These are phyloP conservation scores for Myanophis thanlyinensis DNA, from an alignment of 2,113 vertebrate species.

Conservation along the genomic window DNA sequence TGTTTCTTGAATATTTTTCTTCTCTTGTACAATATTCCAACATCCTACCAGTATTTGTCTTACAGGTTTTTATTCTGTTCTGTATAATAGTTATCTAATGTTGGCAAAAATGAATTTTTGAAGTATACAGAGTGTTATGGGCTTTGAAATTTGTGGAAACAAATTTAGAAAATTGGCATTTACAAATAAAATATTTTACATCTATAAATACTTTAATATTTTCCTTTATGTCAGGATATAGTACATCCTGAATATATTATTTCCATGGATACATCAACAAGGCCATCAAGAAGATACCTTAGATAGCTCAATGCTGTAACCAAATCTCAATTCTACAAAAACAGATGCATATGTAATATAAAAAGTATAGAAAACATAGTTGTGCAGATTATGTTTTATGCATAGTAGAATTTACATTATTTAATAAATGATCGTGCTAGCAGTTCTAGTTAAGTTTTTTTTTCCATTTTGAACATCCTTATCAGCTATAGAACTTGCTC, in stretches of 20 bases:
- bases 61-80: constrained; percentile 83
- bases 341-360: background rate
- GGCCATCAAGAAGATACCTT: background rate
- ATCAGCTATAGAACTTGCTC: background rate
- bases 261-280: background rate
- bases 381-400: background rate
- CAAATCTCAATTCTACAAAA: background rate
- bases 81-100: constrained; percentile 91
- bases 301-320: background rate
- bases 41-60: constrained; percentile 98
- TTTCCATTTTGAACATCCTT: background rate
- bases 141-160: constrained; percentile 97
- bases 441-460: background rate
- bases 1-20: constrained; percentile 99
- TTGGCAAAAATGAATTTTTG: constrained; percentile 85
- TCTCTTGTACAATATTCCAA: constrained; percentile 94
- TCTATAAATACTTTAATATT: constrained; percentile 61
- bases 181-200: constrained; percentile 99
- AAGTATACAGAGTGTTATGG: constrained; percentile 93
- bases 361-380: background rate
- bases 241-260: no score
- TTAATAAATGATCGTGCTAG: background rate
- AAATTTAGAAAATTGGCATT: constrained; percentile 98
- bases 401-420: background rate
- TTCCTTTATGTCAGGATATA: constrained; percentile 4